Base-by-base conservation (phyloP, 1,140 invertebrate genomes). In the Neodiprion lecontei region DNA sequence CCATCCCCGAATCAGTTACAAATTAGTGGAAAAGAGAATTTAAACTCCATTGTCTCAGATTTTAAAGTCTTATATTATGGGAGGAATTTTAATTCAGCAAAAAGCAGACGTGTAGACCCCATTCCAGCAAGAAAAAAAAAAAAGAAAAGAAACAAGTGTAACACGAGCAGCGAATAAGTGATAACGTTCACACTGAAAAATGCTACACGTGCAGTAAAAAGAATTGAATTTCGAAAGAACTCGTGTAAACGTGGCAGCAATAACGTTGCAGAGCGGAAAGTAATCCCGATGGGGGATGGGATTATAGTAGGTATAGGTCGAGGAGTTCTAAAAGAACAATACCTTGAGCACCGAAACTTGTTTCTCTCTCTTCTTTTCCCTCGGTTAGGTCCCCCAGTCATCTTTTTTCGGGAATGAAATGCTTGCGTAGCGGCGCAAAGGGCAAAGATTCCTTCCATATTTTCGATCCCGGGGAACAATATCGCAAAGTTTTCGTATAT, bases 11-110 rank as follows among this genome's bases (percentile, higher is more conserved):
- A 21, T 21, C 17, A 21, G 17, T 21, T 21, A 21, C 17, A 40
- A 40, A 40, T 40, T 40, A 40, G 17, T 21, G 17, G 4, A 40
- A 40, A 40, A 40, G 5, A 40, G 5, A 40, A 17, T 65, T 72
- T 61, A 65, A 72, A 72, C 66, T 65, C 50, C 28, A 9, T 7
- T 65, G 49, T 65, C 49, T 48, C 71, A 66, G 71, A 66, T 66
- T 66, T 48, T 53, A 66, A 48, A 11, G 48, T 66, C 53, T 65
- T 66, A 67, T 70, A n/a, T 70, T 47, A n/a, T n/a, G 40, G 40
- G 11, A 1, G 12, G 3, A 66, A 50, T 3, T n/a, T 28, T 40
- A 21, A 72, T 48, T 40, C 11, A 65, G 17, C 47, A 66, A 72
- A 72, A 67, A 67, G 47, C 14, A 40, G 5, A 40, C 28, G 28